Evolutionary conservation across 1,140 invertebrate genomes (phyloP), one percentile per base, ranked within the genome.

Genomic region (Drosophila sturtevanti): DNA sequence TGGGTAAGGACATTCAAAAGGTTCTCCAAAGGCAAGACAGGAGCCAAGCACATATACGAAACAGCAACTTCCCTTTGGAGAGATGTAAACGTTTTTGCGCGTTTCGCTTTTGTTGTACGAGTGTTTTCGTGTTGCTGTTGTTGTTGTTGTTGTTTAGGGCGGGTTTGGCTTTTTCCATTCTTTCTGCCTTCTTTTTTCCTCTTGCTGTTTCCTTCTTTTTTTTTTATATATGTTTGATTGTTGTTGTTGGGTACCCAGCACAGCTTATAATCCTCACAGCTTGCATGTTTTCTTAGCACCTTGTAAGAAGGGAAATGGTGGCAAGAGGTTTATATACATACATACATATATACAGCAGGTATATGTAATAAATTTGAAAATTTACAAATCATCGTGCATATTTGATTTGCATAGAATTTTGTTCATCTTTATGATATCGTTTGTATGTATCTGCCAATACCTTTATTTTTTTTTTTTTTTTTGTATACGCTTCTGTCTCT

Each of bases 321-420:
- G 27, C 16, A 48, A 21, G 41, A 48, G 16, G 16, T 48, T 48
- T 48, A 48, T 48, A 21, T 21, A 48, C 3, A 9, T 44, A 18
- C 16, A 41, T 18, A 44, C 0, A 44, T 1, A 44, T 16, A 44
- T 16, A 21, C 10, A 44, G 51, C 24, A 51, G 55, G 44, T 67
- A 48, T 65, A 44, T 77, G 56, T 77, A 77, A 90, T 82, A 86
- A 81, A 87, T 90, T 90, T 78, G 73, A 71, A 80, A 90, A 86
- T 90, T 82, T 87, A 90, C 86, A 90, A 90, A 90, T 90, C 86
- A 86, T 86, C 70, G 72, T 82, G 72, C 79, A 86, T 86, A 80
- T 86, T 90, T 86, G 79, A 90, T 90, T 90, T 90, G 81, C 86
- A 89, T 89, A 74, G 67, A 72, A 65, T 77, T 66, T 63, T 80